Evolutionary conservation across 2,113 vertebrate species (phyloP).

Genomic region (Macaca nemestrina): DNA sequence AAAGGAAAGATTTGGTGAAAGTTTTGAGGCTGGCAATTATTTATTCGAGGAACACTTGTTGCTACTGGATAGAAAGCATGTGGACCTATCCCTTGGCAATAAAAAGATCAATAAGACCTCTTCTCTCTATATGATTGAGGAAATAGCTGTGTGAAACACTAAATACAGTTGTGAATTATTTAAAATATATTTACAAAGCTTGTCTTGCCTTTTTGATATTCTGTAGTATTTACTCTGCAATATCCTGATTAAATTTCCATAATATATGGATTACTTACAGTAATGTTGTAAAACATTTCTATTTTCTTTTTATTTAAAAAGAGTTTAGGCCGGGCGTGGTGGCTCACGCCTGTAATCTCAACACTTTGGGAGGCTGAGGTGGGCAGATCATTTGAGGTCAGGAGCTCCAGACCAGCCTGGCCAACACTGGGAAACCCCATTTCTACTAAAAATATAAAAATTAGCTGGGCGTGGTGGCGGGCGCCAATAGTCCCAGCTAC

Average conservation of each 20-base stretch:
- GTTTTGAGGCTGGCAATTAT: neutral
- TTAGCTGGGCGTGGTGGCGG: too few species aligned
- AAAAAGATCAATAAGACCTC: neutral
- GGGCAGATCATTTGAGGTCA: too few species aligned
- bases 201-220: neutral
- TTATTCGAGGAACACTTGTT: neutral
- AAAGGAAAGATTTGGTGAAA: neutral
- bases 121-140: neutral
- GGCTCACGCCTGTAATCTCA: too few species aligned
- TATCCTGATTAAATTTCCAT: neutral
- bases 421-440: too few species aligned
- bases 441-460: too few species aligned
- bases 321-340: too few species aligned
- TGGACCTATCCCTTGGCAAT: neutral
- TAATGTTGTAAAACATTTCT: neutral
- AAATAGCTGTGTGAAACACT: neutral
- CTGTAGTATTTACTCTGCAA: neutral
- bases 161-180: neutral
- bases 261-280: neutral
- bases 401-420: too few species aligned
- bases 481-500: too few species aligned
- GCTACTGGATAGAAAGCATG: neutral
- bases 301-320: conserved; percentile 20
- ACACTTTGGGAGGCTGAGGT: too few species aligned
- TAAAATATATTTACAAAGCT: neutral